A percentile compares a stretch with the other conserved stretches of the same genome.
phyloP scores from a whole-genome alignment of 2,113 vertebrate genomes.

The Entomyzon cyanotis region DNA sequence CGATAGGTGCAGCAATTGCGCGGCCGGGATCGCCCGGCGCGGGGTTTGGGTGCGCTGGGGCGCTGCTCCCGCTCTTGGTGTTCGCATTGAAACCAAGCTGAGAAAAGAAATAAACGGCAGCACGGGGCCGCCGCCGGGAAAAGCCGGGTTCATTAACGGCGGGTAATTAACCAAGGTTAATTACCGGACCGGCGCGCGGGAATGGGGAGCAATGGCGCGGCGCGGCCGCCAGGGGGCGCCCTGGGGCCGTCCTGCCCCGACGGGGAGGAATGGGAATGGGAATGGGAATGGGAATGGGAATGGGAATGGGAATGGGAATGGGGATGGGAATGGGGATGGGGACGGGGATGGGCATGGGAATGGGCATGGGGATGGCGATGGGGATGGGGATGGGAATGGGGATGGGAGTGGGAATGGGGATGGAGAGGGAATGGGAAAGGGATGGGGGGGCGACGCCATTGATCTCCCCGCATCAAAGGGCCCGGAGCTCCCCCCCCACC shows the following conservation, averaged over 20 bases:
- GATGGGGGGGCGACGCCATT: too few relatives aligned
- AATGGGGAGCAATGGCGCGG: not conserved
- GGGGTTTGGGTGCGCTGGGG: not conserved
- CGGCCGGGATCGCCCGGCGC: too few relatives aligned
- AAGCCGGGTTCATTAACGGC: not conserved
- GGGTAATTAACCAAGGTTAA: not conserved
- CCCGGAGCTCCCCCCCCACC: too few relatives aligned
- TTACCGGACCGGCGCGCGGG: accelerated
- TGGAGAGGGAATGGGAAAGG: not conserved
- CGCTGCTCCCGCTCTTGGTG: not conserved
- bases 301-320: not conserved
- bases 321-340: too few relatives aligned
- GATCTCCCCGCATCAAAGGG: too few relatives aligned
- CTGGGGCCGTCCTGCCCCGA: not conserved
- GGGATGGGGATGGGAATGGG: not conserved
- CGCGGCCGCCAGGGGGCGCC: not conserved
- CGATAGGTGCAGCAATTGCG: not conserved
- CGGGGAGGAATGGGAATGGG: too few relatives aligned
- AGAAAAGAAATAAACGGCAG: not conserved
- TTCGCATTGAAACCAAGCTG: not conserved
- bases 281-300: too few relatives aligned
- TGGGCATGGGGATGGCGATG: too few relatives aligned
- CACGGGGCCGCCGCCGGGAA: not conserved
- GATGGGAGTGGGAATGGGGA: too few relatives aligned
- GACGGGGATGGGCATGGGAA: too few relatives aligned